Percentiles rank a stretch among this genome's conserved stretches.
These are phyloP conservation scores for Sciurus carolinensis DNA, from an alignment of 2,797 vertebrate genomes.

Conservation along the genomic window DNA sequence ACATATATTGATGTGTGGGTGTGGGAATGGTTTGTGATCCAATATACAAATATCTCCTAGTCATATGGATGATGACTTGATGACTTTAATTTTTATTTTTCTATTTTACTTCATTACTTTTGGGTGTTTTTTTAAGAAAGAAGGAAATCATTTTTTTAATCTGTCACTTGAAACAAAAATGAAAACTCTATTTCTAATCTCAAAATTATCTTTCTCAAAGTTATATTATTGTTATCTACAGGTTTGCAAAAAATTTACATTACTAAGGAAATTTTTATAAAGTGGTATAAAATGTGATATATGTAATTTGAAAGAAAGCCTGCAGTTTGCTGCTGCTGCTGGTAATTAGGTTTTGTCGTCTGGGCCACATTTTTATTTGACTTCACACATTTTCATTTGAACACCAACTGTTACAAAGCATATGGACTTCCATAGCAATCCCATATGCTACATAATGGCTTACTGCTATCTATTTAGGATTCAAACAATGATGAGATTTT, in stretches of 20 bases:
- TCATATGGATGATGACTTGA: neutral
- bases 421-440: conserved; percentile 83
- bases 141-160: neutral
- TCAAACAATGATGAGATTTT: conserved; percentile 78
- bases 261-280: conserved; percentile 60
- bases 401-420: conserved; percentile 86
- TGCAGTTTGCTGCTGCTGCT: conserved; percentile 72
- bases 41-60: neutral
- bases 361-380: conserved; percentile 83
- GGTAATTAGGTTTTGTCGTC: conserved; percentile 81
- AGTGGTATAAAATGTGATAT: neutral
- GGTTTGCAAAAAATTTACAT: neutral
- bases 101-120: neutral
- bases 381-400: conserved; percentile 86
- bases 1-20: no score
- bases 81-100: neutral
- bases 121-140: neutral
- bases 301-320: conserved; percentile 80
- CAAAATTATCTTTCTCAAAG: neutral
- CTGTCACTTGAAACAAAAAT: neutral
- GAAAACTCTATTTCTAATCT: neutral
- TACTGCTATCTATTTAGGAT: conserved; percentile 80
- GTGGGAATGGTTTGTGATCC: neutral
- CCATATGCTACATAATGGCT: conserved; percentile 83
- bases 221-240: neutral